Evolutionary conservation across 2,888 invertebrate species (phyloP).

Genomic region (Chymomyza fuscimana): DNA sequence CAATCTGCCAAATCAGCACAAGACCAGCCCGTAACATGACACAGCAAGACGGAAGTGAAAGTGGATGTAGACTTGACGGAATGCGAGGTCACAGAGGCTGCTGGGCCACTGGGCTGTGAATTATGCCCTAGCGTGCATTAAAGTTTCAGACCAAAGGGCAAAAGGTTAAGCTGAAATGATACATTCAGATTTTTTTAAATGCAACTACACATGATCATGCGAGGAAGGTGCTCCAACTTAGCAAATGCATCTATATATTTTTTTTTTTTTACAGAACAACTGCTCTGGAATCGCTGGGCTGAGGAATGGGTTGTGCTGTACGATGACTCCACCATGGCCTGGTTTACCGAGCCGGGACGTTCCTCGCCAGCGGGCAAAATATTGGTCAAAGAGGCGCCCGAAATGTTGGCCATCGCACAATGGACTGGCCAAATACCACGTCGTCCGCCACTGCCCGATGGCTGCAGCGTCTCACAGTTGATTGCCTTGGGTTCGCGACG

Average conservation of each 20-base stretch:
- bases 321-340: conserved; percentile 92
- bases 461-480: conserved; percentile 86
- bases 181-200: conserved; percentile 29
- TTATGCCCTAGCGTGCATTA: conserved; percentile 16
- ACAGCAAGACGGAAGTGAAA: conserved; percentile 36
- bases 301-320: conserved; percentile 92
- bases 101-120: conserved; percentile 11
- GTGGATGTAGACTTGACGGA: conserved; percentile 15
- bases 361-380: conserved; percentile 79
- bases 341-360: conserved; percentile 84
- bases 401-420: conserved; percentile 89
- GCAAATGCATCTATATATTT: conserved; percentile 15
- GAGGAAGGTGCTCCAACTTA: conserved; percentile 12
- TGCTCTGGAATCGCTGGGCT: conserved; percentile 89
- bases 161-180: conserved; percentile 10
- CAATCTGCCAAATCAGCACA: conserved; percentile 62
- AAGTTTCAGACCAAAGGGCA: conserved; percentile 8
- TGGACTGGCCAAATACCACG: conserved; percentile 90
- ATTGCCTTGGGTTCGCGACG: conserved; percentile 87
- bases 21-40: conserved; percentile 51
- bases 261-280: conserved; percentile 83
- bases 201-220: conserved; percentile 44
- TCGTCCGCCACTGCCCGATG: conserved; percentile 86
- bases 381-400: conserved; percentile 88
- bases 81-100: conserved; percentile 1